These are phyloP conservation scores for Brachyalestes nurse DNA, from an alignment of 2,797 vertebrate genomes.

Conservation along the genomic window DNA sequence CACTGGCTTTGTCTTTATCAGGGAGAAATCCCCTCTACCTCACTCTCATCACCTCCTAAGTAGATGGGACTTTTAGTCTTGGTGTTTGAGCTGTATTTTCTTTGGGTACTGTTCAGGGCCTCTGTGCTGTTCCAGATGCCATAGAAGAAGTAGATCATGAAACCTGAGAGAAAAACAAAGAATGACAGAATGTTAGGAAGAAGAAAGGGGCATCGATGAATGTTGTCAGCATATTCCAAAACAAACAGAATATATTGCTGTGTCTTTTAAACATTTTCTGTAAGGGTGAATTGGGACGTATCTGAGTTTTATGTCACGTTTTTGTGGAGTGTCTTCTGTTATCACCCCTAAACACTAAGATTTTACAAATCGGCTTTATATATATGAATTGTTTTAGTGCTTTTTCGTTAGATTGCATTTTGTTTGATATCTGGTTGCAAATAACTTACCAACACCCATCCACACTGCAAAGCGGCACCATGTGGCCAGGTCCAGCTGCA, in stretches of 20 bases:
- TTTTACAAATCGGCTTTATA: too few relatives aligned
- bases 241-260: too few relatives aligned
- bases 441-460: constrained; percentile 83
- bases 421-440: too few relatives aligned
- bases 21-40: constrained; percentile 70
- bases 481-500: constrained; percentile 86
- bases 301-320: too few relatives aligned
- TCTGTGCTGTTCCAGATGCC: constrained; percentile 90
- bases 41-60: constrained; percentile 67
- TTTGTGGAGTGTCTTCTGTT: too few relatives aligned
- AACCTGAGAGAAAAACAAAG: constrained; percentile 76
- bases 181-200: neutral
- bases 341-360: too few relatives aligned
- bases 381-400: too few relatives aligned
- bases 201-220: neutral
- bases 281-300: too few relatives aligned
- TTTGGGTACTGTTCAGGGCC: constrained; percentile 61
- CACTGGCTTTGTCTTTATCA: constrained; percentile 58
- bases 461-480: constrained; percentile 89
- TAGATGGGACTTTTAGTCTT: constrained; percentile 76
- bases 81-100: constrained; percentile 68
- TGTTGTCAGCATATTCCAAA: neutral
- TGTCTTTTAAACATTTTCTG: too few relatives aligned
- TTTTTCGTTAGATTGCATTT: too few relatives aligned
- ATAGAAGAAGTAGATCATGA: constrained; percentile 90